Evolutionary conservation across 2,797 vertebrate genomes (phyloP).

Genomic region (Adelosebastes latens): DNA sequence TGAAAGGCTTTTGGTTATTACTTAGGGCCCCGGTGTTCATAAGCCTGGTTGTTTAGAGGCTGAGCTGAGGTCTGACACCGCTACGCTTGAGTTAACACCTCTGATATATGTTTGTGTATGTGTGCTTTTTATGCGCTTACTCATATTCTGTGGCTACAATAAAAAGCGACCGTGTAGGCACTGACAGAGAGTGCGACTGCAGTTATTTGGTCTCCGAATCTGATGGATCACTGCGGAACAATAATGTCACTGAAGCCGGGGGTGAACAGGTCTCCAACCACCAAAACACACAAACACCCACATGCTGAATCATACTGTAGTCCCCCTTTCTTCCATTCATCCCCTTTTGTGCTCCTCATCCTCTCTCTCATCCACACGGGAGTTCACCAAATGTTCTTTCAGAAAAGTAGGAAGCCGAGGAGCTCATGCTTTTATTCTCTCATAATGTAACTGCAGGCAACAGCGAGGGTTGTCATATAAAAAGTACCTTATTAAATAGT

Average conservation of each 20-base stretch:
- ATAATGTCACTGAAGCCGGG: neutral
- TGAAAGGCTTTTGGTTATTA: conserved; percentile 41
- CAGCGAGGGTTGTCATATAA: neutral
- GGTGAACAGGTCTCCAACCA: conserved; percentile 4
- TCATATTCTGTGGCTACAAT: conserved; percentile 11
- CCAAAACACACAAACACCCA: conserved; percentile 7
- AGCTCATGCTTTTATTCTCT: neutral
- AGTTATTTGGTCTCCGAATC: conserved; percentile 39
- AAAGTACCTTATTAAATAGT: neutral
- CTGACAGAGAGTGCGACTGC: conserved; percentile 15
- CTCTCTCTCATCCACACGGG: neutral
- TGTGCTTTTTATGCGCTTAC: conserved; percentile 10
- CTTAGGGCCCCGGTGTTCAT: conserved; percentile 28
- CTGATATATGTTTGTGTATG: conserved; percentile 6
- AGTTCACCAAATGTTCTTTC: conserved; percentile 19
- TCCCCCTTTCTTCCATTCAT: neutral
- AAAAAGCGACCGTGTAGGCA: conserved; percentile 5
- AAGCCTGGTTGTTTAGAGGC: conserved; percentile 34
- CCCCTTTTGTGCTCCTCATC: neutral
- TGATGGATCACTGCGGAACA: conserved; percentile 45
- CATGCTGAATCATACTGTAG: conserved; percentile 4
- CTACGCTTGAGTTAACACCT: conserved; percentile 40
- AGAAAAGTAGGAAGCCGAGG: neutral
- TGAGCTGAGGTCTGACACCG: conserved; percentile 40
- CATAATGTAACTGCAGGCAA: neutral